These are phyloP conservation scores for Pangasius mekongensis DNA, from an alignment of 2,797 vertebrate genomes.

Conservation along the genomic window DNA sequence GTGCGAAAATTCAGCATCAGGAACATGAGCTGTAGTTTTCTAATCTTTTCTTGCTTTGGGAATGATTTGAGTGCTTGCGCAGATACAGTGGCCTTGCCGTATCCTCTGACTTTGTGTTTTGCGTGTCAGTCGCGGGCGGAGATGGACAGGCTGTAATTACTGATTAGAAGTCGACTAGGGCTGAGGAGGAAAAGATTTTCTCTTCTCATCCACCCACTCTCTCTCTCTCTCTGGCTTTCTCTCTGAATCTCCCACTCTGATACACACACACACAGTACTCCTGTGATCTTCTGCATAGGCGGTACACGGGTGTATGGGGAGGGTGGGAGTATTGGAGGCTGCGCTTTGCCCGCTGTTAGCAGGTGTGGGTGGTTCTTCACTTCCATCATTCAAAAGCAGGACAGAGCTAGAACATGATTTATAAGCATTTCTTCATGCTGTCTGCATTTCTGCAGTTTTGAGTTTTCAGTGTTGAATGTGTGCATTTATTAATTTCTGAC, in stretches of 20 bases:
- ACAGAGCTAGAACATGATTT: constrained; percentile 2
- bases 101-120: background rate
- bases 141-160: constrained; percentile 28
- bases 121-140: constrained; percentile 10
- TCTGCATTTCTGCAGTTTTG: background rate
- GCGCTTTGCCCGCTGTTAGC: constrained; percentile 5
- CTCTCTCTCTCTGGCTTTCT: constrained; percentile 15
- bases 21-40: background rate
- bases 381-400: constrained; percentile 32
- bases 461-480: background rate
- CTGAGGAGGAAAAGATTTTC: constrained; percentile 27
- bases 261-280: background rate
- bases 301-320: constrained; percentile 32
- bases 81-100: background rate
- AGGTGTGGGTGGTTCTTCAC: constrained; percentile 42
- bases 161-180: constrained; percentile 19
- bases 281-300: constrained; percentile 39
- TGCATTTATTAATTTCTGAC: constrained; percentile 2
- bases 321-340: background rate
- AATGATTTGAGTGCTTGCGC: background rate
- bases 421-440: background rate
- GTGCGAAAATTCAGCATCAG: background rate
- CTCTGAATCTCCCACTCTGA: background rate
- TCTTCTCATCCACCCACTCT: constrained; percentile 37
- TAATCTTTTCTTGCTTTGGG: too few species aligned